Evolutionary conservation across 2,113 vertebrate genomes (phyloP), one percentile per base, ranked within the genome.

Genomic region (Lanius ludovicianus): DNA sequence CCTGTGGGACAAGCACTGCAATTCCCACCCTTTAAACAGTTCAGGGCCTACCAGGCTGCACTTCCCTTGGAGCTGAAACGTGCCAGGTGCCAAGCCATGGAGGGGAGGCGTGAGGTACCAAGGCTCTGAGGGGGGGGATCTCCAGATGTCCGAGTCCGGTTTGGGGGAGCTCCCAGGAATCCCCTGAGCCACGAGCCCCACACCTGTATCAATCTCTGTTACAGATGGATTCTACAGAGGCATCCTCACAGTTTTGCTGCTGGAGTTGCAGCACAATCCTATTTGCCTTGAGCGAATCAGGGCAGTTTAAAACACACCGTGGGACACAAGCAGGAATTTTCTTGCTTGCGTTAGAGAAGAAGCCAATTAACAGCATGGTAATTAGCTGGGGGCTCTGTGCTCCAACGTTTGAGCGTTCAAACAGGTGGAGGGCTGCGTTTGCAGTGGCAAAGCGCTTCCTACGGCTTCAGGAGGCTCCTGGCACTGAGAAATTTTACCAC

Each of bases 181-280:
- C 13, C 6, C 25, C 20, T 50, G 22, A 11, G 23, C 20, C 10
- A 9, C 4, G 8, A 49, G 11, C 6, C 18, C 21, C 22, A 2
- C 7, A 2, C 11, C 0, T 7, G 6, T 19, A 8, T 11, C 15
- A 22, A n/a, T 23, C 3, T 6, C 0, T 62, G 2, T 39, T 7
- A 10, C 2, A 7, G 2, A 4, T 15, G 21, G 13, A 18, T 30
- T 65, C 11, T 39, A 2, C 2, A 2, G 2, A 0, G 1, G 3
- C 10, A 3, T 8, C 24, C 59, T 37, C 28, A 25, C 76, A 6
- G 35, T 37, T 6, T 8, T 25, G n/a, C 76, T 39, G 41, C 31
- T 18, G 4, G 33, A n/a, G 28, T 25, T 19, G 42, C 33, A 6
- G 31, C 24, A 7, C 39, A 3, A 5, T 4, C 6, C 13, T 30